Percentiles rank a stretch among this genome's conserved stretches.
phyloP scores from a whole-genome alignment of 2,113 vertebrate genomes.

The Prionailurus viverrinus region DNA sequence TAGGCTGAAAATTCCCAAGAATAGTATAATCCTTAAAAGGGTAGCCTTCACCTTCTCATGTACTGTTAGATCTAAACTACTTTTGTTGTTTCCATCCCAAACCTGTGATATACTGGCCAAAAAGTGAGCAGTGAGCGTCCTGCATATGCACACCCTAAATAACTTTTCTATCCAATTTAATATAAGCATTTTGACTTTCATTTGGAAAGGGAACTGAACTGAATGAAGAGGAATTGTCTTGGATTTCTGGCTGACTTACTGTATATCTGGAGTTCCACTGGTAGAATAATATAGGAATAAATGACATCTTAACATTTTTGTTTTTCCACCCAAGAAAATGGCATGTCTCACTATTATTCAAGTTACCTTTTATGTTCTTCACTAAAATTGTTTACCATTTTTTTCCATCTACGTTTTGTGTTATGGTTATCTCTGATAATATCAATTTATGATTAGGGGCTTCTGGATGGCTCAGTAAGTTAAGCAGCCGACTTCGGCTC shows the following conservation, averaged over 20 bases:
- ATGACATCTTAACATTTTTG: neutral
- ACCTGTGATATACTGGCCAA: neutral
- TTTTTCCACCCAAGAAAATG: neutral
- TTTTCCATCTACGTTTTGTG: neutral
- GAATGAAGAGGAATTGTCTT: neutral
- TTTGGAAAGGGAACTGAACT: neutral
- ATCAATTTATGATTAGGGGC: neutral
- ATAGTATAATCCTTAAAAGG: neutral
- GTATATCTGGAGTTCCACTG: neutral
- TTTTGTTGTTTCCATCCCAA: neutral
- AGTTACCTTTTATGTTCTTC: neutral
- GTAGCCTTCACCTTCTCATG: neutral
- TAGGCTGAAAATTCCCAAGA: neutral
- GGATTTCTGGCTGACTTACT: neutral
- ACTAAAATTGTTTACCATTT: neutral
- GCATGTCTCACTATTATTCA: neutral
- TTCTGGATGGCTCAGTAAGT: too few species aligned
- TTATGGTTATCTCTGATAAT: neutral
- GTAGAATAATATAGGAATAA: neutral
- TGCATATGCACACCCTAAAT: neutral
- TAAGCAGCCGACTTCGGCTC: too few species aligned
- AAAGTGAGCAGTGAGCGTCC: neutral
- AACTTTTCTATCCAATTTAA: neutral
- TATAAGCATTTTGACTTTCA: neutral
- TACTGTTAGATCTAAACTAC: neutral